Evolutionary conservation across 1,140 invertebrate genomes (phyloP).

Genomic region (Telenomus remus): DNA sequence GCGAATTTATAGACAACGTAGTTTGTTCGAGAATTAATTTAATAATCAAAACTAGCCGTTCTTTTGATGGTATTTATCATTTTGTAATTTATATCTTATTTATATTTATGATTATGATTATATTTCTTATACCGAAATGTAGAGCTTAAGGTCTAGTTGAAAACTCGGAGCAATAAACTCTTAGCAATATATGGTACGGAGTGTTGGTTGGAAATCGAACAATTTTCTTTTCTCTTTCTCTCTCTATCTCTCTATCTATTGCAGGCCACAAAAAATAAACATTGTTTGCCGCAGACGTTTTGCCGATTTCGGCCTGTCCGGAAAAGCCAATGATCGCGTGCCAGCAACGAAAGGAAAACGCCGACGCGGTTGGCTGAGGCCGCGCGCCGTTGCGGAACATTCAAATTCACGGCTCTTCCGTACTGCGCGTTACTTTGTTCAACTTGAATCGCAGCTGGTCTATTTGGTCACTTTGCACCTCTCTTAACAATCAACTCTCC

Average conservation of each 20-base stretch:
- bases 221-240: background rate
- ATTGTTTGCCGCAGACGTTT: slow-evolving; percentile 3
- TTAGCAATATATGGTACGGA: slow-evolving; percentile 4
- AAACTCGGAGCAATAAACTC: slow-evolving; percentile 6
- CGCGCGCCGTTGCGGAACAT: slow-evolving; percentile 20
- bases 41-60: no score
- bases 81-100: no score
- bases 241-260: background rate
- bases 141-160: no score
- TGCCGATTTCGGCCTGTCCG: slow-evolving; percentile 16
- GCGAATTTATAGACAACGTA: no score
- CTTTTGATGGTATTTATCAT: no score
- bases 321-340: slow-evolving; percentile 17
- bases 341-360: slow-evolving; percentile 24
- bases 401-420: slow-evolving; percentile 23
- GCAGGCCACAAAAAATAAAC: background rate
- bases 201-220: no score
- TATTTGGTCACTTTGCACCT: no score
- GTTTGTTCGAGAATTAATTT: no score
- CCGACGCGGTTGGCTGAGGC: slow-evolving; percentile 15
- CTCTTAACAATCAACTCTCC: no score
- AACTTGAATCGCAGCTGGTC: background rate
- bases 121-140: no score
- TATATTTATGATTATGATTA: no score
- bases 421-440: background rate